Base-by-base conservation (phyloP, 2,113 vertebrate species). In the Fregata magnificens region DNA sequence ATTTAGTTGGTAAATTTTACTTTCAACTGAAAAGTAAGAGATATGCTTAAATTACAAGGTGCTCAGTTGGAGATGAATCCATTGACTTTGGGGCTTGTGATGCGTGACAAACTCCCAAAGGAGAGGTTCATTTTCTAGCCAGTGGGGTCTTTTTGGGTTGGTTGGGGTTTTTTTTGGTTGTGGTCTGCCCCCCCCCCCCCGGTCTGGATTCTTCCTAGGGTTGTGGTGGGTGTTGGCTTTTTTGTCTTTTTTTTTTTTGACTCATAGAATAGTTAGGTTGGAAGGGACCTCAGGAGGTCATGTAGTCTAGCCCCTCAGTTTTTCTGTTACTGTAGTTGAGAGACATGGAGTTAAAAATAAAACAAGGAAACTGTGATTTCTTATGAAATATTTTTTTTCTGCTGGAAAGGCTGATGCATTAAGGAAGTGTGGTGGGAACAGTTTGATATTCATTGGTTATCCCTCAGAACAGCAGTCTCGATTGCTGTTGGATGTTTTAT, bases 401-500 rank as follows among this genome's bases (percentile, higher is more conserved):
- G n/a, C 36, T 80, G 69, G 45, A 65, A 85, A 71, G 65, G 85
- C 73, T 67, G 74, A 80, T 52, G 42, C 47, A 80, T 79, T 31
- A 13, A 44, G 49, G 90, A 22, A 79, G 22, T 8, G 29, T 28
- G 63, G 24, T 29, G 36, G 63, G 61, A 45, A 9, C 26, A 29
- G 13, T 69, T 72, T 74, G 53, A 17, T 56, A n/a, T 34, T 65
- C 86, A 65, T 59, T 70, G 58, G 36, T 26, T 67, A 58, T 21
- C 36, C 67, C 6, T 44, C 56, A 15, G 12, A 9, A 17, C 73
- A 61, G 44, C 63, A 17, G 20, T 66, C 56, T 80, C 34, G 26
- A 49, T 97, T 77, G 62, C 90, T 76, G 42, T 45, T 69, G 66
- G 72, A 80, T 78, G 88, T 53, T 94, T 92, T 95, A 92, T 55